Conservation (phyloP, 2,888 invertebrate species). For the Therioaphis trifolii region DNA sequence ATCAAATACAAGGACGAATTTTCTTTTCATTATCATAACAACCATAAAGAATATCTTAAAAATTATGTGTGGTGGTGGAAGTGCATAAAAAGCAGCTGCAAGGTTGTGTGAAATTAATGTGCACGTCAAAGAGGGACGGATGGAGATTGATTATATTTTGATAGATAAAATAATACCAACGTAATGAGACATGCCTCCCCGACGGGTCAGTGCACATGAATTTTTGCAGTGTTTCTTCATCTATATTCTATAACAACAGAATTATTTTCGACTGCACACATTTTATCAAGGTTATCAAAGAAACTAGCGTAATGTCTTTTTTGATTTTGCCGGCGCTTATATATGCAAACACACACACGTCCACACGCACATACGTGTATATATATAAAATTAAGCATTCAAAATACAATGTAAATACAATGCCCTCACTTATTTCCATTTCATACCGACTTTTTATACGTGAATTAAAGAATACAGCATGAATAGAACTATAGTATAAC, state of each 20-base stretch:
- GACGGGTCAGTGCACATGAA: not conserved
- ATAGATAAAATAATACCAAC: slow-evolving; percentile 7
- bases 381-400: too few species aligned
- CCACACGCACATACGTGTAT: too few species aligned
- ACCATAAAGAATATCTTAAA: not conserved
- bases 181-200: slow-evolving; percentile 5
- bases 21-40: not conserved
- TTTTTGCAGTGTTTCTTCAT: slow-evolving; percentile 22
- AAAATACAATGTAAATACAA: too few species aligned
- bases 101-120: not conserved
- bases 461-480: too few species aligned
- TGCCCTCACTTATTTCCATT: too few species aligned
- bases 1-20: slow-evolving; percentile 57
- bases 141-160: slow-evolving; percentile 30
- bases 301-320: not conserved
- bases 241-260: not conserved
- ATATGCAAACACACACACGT: too few species aligned
- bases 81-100: not conserved
- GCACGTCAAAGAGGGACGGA: not conserved
- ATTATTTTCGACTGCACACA: not conserved
- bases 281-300: slow-evolving; percentile 20
- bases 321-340: not conserved
- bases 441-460: too few species aligned
- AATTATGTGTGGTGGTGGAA: slow-evolving; percentile 3
- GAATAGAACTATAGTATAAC: too few species aligned